Evolutionary conservation across 2,888 invertebrate genomes (phyloP), one percentile per base, ranked within the genome.

Genomic region (Oscheius sp.): DNA sequence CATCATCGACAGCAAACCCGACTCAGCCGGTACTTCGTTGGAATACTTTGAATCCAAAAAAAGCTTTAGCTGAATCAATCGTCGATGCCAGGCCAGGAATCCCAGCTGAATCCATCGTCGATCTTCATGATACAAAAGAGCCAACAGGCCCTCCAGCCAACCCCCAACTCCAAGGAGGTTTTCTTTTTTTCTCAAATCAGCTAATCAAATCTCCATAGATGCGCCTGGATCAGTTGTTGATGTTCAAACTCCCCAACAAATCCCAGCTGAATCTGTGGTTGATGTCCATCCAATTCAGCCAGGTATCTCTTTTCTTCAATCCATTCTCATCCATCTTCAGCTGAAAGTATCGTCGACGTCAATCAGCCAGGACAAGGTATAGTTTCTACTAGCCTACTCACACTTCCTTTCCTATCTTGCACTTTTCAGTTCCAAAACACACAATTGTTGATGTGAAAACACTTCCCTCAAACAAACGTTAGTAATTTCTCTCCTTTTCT

Each of bases 241-340:
- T 23, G 45, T n/a, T n/a, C n/a, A n/a, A n/a, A n/a, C n/a, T n/a
- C n/a, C n/a, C n/a, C n/a, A n/a, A n/a, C n/a, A n/a, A n/a, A 6
- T 3, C 10, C 6, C 33, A 17, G 33, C 34, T 33, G 55, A 55
- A 1, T 29, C 55, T n/a, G n/a, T 58, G 8, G 58, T 58, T 12
- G 58, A 58, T 58, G 58, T 58, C 27, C 20, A 58, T 4, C 20
- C 58, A 5, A 20, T n/a, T 33, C 29, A 34, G 58, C 29, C 63
- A 8, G 20, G 15, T 53, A 8, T 53, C 27, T 25, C 53, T 27
- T 29, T 53, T 20, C 25, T n/a, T 17, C 25, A 46, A 46, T 0
- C 8, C 6, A n/a, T 12, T 29, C n/a, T n/a, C n/a, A n/a, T n/a
- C n/a, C n/a, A n/a, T n/a, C n/a, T n/a, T n/a, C n/a, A n/a, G n/a